Percentiles rank a stretch among this genome's conserved stretches.
These are phyloP conservation scores for Oenanthe oenanthe DNA, from an alignment of 2,113 vertebrate species.

Conservation along the genomic window DNA sequence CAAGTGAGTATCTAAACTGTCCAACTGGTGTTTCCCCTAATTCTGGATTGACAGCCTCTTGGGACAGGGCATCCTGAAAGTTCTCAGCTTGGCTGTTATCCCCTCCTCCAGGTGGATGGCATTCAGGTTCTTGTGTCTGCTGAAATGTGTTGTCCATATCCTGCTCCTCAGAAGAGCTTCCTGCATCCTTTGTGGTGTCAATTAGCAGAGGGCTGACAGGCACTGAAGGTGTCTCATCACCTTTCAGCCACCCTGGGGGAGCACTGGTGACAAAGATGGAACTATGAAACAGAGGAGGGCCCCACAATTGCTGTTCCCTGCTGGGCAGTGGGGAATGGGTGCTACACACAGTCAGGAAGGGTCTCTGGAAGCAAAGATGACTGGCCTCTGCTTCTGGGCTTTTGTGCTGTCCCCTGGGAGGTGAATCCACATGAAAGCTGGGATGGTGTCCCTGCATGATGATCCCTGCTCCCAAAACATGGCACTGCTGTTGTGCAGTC, in stretches of 20 bases:
- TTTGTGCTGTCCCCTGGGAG: neutral
- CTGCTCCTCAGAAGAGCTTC: neutral
- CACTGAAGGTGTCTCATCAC: neutral
- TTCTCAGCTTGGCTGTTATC: neutral
- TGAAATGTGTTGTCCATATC: neutral
- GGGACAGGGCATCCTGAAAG: neutral
- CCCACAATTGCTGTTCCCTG: neutral
- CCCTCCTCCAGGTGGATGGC: neutral
- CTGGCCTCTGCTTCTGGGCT: neutral
- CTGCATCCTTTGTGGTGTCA: neutral
- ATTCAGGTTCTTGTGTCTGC: neutral
- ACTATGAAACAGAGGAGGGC: neutral
- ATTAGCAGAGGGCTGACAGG: neutral
- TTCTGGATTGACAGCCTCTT: neutral
- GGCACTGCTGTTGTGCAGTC: neutral
- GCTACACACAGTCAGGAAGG: neutral
- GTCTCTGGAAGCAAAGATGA: neutral
- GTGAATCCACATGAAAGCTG: neutral
- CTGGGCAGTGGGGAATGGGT: neutral
- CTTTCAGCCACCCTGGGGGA: neutral
- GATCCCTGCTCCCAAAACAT: neutral
- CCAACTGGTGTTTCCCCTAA: neutral
- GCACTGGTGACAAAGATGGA: fast-evolving
- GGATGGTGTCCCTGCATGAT: neutral
- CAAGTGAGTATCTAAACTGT: neutral